Evolutionary conservation across 2,113 vertebrate genomes (phyloP).

Genomic region (Poicephalus gulielmi): DNA sequence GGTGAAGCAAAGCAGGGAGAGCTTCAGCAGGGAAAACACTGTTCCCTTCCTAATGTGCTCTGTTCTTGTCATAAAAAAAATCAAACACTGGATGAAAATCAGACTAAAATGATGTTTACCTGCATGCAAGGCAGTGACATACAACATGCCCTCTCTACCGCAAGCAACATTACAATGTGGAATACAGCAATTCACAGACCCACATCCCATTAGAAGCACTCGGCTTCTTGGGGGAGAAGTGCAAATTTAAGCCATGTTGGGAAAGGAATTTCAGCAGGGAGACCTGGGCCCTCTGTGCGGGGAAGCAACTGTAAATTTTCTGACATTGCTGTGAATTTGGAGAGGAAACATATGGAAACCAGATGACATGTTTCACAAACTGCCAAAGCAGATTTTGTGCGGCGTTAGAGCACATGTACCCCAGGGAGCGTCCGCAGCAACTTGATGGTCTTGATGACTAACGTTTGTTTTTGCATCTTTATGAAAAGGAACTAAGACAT

Average conservation of each 20-base stretch:
- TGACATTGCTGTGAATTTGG: background rate
- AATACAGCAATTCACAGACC: background rate
- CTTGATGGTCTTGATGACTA: conserved; percentile 21
- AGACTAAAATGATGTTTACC: background rate
- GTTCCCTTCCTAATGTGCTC: background rate
- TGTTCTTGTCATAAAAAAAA: background rate
- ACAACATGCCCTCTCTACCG: background rate
- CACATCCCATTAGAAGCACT: background rate
- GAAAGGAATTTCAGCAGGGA: background rate
- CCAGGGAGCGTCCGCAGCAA: conserved; percentile 38
- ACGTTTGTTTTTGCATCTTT: background rate
- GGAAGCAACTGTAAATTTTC: background rate
- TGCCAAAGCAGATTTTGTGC: conserved; percentile 49
- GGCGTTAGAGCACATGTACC: background rate
- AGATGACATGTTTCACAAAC: conserved; percentile 42
- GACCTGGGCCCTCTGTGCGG: background rate
- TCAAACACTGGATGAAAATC: background rate
- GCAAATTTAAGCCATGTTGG: background rate
- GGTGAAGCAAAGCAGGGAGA: background rate
- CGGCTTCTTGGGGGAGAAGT: background rate
- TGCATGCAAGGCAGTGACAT: background rate
- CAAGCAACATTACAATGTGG: accelerated
- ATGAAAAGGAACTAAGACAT: background rate
- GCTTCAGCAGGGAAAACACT: background rate
- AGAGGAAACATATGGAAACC: conserved; percentile 51